These are phyloP conservation scores for Diceros bicornis DNA, from an alignment of 2,797 vertebrate species.

Conservation along the genomic window DNA sequence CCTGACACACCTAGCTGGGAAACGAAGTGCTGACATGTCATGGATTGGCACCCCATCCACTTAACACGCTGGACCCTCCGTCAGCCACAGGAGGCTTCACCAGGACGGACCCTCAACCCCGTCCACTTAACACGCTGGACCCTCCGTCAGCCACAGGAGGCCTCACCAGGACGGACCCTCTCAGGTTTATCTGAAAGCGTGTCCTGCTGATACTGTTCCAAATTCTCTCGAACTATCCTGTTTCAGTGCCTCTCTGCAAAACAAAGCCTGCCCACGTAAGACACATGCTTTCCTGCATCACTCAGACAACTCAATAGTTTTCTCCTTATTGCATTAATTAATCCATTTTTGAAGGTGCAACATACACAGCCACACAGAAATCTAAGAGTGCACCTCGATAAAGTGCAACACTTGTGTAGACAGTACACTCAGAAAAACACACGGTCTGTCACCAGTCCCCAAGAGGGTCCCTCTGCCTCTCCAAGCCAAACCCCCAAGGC, in stretches of 20 bases:
- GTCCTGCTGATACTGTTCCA: rapidly evolving
- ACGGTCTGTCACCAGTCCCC: too few species aligned
- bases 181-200: neutral
- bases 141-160: too few species aligned
- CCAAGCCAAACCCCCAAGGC: neutral
- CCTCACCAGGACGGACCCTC: neutral
- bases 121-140: too few species aligned
- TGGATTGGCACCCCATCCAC: rapidly evolving
- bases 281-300: neutral
- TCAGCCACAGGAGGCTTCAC: neutral
- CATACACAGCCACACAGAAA: neutral
- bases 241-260: neutral
- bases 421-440: neutral
- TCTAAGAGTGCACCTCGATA: too few species aligned
- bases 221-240: neutral
- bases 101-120: too few species aligned
- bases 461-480: neutral
- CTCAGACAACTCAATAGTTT: rapidly evolving
- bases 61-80: rapidly evolving
- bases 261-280: neutral
- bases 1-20: neutral
- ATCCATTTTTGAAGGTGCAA: neutral
- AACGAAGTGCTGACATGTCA: neutral
- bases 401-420: rapidly evolving
- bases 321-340: neutral